These are phyloP conservation scores for Geotrupes spiniger DNA, from an alignment of 2,888 invertebrate species.

Conservation along the genomic window DNA sequence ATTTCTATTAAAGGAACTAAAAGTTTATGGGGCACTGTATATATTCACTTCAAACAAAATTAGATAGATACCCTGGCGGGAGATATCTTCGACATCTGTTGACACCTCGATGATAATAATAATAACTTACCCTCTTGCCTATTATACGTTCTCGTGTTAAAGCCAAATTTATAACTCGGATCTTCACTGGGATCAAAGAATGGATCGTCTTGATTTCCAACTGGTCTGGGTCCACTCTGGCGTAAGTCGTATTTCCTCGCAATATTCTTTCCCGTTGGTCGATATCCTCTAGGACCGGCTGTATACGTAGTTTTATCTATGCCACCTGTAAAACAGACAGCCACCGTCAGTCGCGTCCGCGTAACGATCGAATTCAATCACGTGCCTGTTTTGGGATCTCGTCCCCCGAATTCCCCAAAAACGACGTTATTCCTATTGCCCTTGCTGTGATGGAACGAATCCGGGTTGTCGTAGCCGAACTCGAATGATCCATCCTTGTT, in stretches of 20 bases:
- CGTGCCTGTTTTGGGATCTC: constrained; percentile 66
- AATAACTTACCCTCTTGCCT: constrained; percentile 56
- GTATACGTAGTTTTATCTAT: constrained; percentile 71
- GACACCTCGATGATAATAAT: too few relatives aligned
- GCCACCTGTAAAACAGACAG: constrained; percentile 45
- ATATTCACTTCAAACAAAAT: too few relatives aligned
- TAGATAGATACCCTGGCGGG: too few relatives aligned
- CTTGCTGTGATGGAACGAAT: constrained; percentile 68
- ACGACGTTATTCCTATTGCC: constrained; percentile 66
- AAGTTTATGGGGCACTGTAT: too few relatives aligned
- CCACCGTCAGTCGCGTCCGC: too few relatives aligned
- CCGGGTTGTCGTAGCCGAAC: constrained; percentile 71
- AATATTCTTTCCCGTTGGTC: constrained; percentile 74
- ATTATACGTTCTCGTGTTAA: constrained; percentile 65
- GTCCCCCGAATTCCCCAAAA: constrained; percentile 68
- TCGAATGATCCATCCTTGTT: constrained; percentile 72
- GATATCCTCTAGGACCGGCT: constrained; percentile 74
- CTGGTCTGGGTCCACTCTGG: constrained; percentile 55
- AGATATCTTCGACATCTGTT: too few relatives aligned
- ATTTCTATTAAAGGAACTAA: too few relatives aligned
- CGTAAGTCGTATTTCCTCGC: constrained; percentile 70
- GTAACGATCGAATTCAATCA: not conserved
- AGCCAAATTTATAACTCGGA: constrained; percentile 70
- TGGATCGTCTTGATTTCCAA: constrained; percentile 66
- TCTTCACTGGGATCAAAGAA: constrained; percentile 75